Base-by-base conservation (phyloP, 2,797 vertebrate species). In the Intellagama lesueurii region DNA sequence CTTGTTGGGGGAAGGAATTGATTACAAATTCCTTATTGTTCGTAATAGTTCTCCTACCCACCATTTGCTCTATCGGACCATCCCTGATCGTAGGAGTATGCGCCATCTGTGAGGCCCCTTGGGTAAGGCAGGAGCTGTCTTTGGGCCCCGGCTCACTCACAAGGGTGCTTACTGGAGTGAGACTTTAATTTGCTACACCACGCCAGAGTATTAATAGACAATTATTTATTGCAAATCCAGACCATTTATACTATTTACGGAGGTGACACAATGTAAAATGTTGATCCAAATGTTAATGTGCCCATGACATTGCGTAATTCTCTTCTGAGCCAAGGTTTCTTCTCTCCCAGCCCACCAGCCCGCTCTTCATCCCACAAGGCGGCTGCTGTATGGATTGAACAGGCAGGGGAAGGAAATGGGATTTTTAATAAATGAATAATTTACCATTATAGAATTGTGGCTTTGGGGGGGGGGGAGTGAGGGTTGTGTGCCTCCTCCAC, bases 221-320 rank as follows among this genome's bases (percentile, higher is more conserved):
- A 98, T 98, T 98, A 98, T 98, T 98, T 98, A 98, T 98, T 96
- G 96, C 97, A 98, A 97, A 98, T 98, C 96, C 94, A 95, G 96
- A 97, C 95, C 96, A 97, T 98, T 98, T 97, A 97, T 98, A 97
- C 96, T 96, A 96, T 98, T 98, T 98, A 97, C 96, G 95, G 95
- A 90, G 96, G 94, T 97, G 97, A 97, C 97, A 98, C 96, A 95
- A 97, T 96, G 95, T 97, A 97, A 97, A 97, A 98, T 97, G 98
- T 96, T 97, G 97, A 97, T 97, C 97, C 96, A 97, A 98, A 98
- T 98, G 98, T 98, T 98, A 98, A 97, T 97, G 97, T 97, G 97
- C 96, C 97, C 97, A 97, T 96, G 96, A 96, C 96, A 97, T 97
- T 97, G 97, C 95, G 94, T 97, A 98, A 98, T 97, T 97, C 96